Percentiles rank a stretch among this genome's conserved stretches.
Conservation (phyloP, 2,113 vertebrate species). For the Oncorhynchus kisutch region DNA sequence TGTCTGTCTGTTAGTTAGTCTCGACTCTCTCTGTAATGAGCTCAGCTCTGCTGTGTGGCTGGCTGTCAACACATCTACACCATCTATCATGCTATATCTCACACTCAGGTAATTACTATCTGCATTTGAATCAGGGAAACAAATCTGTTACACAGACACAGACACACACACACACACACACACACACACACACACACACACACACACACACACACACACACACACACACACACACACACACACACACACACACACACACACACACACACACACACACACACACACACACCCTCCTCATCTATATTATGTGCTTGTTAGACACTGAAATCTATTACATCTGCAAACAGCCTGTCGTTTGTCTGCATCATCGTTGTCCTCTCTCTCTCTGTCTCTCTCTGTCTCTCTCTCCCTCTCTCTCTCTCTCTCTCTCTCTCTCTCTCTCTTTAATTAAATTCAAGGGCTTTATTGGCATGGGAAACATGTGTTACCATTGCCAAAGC, state of each 20-base stretch:
- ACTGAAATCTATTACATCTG: neutral
- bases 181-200: too few species aligned
- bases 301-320: neutral
- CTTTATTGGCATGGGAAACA: too few species aligned
- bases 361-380: neutral
- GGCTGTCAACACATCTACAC: conserved; percentile 32
- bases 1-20: neutral
- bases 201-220: too few species aligned
- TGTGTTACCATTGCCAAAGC: too few species aligned
- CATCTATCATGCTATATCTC: conserved; percentile 41
- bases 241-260: too few species aligned
- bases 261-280: too few species aligned
- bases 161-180: neutral
- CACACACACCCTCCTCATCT: conserved; percentile 2
- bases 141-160: conserved; percentile 15
- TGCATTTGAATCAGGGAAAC: conserved; percentile 37
- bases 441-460: neutral
- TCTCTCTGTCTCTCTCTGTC: too few species aligned
- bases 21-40: neutral
- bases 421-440: too few species aligned
- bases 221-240: conserved; percentile 3
- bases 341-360: neutral
- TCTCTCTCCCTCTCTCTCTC: too few species aligned
- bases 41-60: too few species aligned
- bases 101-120: conserved; percentile 49